phyloP scores from a whole-genome alignment of 1,140 invertebrate genomes.

The Tetramorium simillimum region DNA sequence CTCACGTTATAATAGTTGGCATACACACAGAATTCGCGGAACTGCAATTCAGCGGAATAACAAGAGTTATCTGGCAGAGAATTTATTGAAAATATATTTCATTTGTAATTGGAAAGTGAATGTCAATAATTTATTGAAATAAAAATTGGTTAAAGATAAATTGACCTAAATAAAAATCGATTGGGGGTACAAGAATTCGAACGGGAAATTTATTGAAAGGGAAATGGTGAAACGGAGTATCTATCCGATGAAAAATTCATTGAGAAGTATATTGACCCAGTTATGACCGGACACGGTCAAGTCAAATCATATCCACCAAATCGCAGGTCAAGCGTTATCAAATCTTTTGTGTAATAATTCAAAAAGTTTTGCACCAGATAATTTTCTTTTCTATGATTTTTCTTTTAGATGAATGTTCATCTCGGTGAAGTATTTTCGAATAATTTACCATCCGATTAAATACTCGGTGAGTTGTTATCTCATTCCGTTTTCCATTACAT shows the following conservation, averaged over 20 bases:
- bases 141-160: not conserved
- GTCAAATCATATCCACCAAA: not conserved
- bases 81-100: constrained; percentile 33
- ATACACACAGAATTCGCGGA: not conserved
- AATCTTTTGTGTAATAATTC: not conserved
- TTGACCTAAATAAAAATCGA: not conserved
- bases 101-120: not conserved
- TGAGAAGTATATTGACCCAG: not conserved
- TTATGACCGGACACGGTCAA: not conserved
- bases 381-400: not conserved
- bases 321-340: not conserved
- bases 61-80: not conserved
- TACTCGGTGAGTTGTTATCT: not conserved
- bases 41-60: constrained; percentile 3
- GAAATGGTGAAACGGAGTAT: not conserved
- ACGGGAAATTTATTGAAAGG: not conserved
- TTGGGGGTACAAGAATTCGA: not conserved
- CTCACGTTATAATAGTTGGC: not conserved
- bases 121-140: constrained; percentile 2
- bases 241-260: not conserved
- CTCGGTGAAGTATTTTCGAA: constrained; percentile 15
- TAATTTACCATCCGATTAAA: constrained; percentile 27
- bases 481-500: not conserved
- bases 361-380: not conserved
- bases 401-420: constrained; percentile 23